Base-by-base conservation (phyloP, 2,797 vertebrate genomes). In the Petrocephalus sullivani region DNA sequence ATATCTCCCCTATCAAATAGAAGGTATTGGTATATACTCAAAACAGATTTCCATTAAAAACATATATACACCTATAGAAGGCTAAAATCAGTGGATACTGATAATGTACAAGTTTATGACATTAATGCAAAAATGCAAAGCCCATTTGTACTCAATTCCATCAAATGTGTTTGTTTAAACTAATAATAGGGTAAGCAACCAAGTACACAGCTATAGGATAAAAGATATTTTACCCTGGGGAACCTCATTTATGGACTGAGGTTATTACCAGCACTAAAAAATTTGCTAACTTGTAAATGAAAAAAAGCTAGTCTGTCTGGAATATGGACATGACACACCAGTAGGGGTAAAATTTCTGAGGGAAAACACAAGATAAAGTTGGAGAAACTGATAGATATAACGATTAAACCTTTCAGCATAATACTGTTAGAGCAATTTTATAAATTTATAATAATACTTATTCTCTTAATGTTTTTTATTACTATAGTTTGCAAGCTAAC, bases 61-160 rank as follows among this genome's bases (percentile, higher is more conserved):
- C 92, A 96, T 92, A 94, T 93, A 95, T 96, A 94, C 94, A 96
- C 94, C 95, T 96, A 92, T 93, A 95, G 95, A 95, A 95, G 95
- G 95, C 93, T 96, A 96, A 96, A 95, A 87, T 96, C 96, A 97
- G 93, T 88, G 93, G 95, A 97, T 95, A 95, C 96, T 96, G 95
- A 96, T 96, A 96, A 97, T 96, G 95, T 95, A 97, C 97, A 96
- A 93, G 96, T 96, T 95, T 96, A 94, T 97, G 97, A 96, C 96
- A 97, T 96, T 96, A 94, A 95, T 95, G 95, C 96, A 98, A 96
- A 97, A 96, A 97, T 96, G 96, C 97, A 97, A 95, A 95, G 95
- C 95, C 97, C 96, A 96, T 97, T 97, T 97, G 96, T 97, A 96
- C 96, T 95, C 96, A 96, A 95, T 94, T 95, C 94, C 95, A 95